phyloP scores from a whole-genome alignment of 2,888 invertebrate genomes.

The Orthosia gracilis region DNA sequence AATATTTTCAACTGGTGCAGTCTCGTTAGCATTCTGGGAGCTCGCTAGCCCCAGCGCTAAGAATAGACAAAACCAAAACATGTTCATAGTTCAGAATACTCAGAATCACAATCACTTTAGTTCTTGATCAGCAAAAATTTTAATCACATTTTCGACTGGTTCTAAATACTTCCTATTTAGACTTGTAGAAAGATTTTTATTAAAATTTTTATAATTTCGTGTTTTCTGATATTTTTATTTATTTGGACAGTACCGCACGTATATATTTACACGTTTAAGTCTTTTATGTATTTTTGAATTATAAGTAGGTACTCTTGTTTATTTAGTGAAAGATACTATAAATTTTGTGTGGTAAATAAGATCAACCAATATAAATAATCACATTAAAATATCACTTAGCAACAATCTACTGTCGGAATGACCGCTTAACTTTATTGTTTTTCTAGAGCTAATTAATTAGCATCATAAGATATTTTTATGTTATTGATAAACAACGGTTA shows the following conservation, averaged over 20 bases:
- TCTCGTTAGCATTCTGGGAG: constrained; percentile 49
- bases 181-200: constrained; percentile 18
- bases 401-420: constrained; percentile 35
- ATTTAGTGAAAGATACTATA: neutral
- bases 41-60: constrained; percentile 56
- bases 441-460: constrained; percentile 27
- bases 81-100: constrained; percentile 48
- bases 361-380: no score
- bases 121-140: constrained; percentile 39
- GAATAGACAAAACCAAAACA: constrained; percentile 64
- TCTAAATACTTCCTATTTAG: no score
- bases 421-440: constrained; percentile 21
- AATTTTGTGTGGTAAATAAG: neutral
- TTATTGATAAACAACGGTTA: constrained; percentile 61
- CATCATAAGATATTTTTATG: constrained; percentile 61
- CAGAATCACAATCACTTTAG: constrained; percentile 35
- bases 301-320: neutral
- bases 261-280: neutral
- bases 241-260: neutral
- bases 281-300: neutral
- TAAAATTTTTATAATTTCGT: constrained; percentile 21
- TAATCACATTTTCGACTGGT: constrained; percentile 24
- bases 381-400: constrained; percentile 23
- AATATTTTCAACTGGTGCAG: constrained; percentile 35
- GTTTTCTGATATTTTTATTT: neutral